Evolutionary conservation across 1,140 invertebrate species (phyloP), one percentile per base, ranked within the genome.

Genomic region (Neelides sp.): DNA sequence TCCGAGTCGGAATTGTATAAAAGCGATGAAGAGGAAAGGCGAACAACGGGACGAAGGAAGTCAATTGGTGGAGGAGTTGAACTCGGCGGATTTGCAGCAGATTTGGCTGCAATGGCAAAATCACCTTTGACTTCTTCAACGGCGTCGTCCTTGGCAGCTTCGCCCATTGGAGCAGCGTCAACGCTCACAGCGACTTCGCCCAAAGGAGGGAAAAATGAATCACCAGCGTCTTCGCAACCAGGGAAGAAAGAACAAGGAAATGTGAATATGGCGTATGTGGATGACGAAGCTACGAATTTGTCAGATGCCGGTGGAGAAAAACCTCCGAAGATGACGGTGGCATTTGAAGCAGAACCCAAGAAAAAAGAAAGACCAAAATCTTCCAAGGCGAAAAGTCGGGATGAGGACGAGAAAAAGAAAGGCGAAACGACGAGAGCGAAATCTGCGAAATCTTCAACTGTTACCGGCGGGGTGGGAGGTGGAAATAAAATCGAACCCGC

Each of bases 401-500:
- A 12, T 17, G 41, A 43, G 23, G 10, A 43, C 27, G 20, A 51
- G 40, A 52, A 52, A 24, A 26, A 40, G n/a, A 52, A 47, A 15
- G 4, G 23, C 2, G 1, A 12, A 24, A 32, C 27, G 4, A 17
- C 8, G 27, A 35, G 47, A n/a, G 45, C 53, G 5, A 50, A 48
- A 20, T 51, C 56, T 17, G 52, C 52, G 4, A 54, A 47, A 27
- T 48, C 53, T 45, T n/a, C 32, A 34, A 34, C 10, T 10, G n/a
- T 10, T 12, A n/a, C 32, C 32, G 10, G 10, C 32, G 32, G 10
- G 32, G 32, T 34, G 32, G n/a, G 32, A 34, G 50, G 50, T 19
- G 22, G 27, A 23, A 50, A 54, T 27, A 48, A 55, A 36, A 23
- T 47, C 24, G 49, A 58, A 37, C 42, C 48, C 1, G 41, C 45